Percentiles rank a stretch among this genome's conserved stretches.
Conservation (phyloP, 1,140 invertebrate species). For the Epicauta chinensis region DNA sequence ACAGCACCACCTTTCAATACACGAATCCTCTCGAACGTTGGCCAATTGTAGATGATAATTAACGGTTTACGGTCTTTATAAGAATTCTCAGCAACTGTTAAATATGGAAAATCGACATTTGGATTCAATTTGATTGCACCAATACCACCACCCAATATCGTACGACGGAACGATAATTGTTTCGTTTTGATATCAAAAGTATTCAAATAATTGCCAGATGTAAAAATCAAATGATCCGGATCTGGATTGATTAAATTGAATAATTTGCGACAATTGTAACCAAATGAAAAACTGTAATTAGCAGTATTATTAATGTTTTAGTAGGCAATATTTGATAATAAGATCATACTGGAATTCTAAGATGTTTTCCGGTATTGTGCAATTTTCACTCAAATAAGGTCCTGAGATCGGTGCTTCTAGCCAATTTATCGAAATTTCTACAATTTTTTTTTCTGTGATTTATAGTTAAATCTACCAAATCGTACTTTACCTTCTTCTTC, state of each 20-base stretch:
- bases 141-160: slow-evolving; percentile 66
- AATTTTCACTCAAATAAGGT: slow-evolving; percentile 28
- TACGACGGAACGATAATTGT: slow-evolving; percentile 61
- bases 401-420: slow-evolving; percentile 37
- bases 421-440: slow-evolving; percentile 33
- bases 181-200: slow-evolving; percentile 64
- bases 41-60: slow-evolving; percentile 80
- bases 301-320: not conserved
- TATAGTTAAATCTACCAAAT: too few species aligned
- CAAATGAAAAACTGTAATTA: slow-evolving; percentile 66
- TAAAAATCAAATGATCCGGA: slow-evolving; percentile 64
- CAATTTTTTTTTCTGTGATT: slow-evolving; percentile 21
- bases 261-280: slow-evolving; percentile 75
- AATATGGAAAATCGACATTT: slow-evolving; percentile 24
- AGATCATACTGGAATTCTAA: slow-evolving; percentile 41
- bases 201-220: slow-evolving; percentile 73
- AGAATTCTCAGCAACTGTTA: slow-evolving; percentile 58
- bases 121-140: slow-evolving; percentile 64
- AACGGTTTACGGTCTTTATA: slow-evolving; percentile 60
- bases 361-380: slow-evolving; percentile 36
- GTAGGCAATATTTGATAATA: not conserved
- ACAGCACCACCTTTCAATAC: slow-evolving; percentile 68
- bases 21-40: slow-evolving; percentile 63
- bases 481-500: too few species aligned
- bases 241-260: slow-evolving; percentile 75